Conservation (phyloP, 1,140 invertebrate species). For the Ips typographus region DNA sequence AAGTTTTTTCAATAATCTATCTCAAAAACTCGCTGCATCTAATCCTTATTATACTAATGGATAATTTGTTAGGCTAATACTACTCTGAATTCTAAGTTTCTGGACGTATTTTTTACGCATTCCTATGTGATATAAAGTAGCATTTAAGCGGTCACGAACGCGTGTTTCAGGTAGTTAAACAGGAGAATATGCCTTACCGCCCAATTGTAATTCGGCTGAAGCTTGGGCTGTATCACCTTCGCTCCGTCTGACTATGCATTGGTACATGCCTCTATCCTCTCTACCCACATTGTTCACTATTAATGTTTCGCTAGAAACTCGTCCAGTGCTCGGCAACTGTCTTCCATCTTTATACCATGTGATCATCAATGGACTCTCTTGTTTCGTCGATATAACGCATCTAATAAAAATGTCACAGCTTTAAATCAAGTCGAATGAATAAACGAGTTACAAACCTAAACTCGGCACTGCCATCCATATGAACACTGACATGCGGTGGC, state of each 20-base stretch:
- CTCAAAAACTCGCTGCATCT: too few relatives aligned
- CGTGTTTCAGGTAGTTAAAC: too few relatives aligned
- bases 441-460: slow-evolving; percentile 55
- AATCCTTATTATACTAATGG: too few relatives aligned
- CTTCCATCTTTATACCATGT: slow-evolving; percentile 70
- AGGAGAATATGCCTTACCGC: slow-evolving; percentile 60
- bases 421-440: too few relatives aligned
- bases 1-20: too few relatives aligned
- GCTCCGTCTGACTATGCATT: slow-evolving; percentile 73
- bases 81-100: too few relatives aligned
- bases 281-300: slow-evolving; percentile 68
- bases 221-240: slow-evolving; percentile 79
- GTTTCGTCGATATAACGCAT: slow-evolving; percentile 56
- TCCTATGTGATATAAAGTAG: too few relatives aligned
- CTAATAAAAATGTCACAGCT: slow-evolving; percentile 41
- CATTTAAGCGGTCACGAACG: neutral
- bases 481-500: slow-evolving; percentile 70
- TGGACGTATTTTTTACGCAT: too few relatives aligned
- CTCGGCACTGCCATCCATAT: slow-evolving; percentile 74
- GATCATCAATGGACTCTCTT: slow-evolving; percentile 55
- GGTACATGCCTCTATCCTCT: slow-evolving; percentile 84
- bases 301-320: slow-evolving; percentile 64
- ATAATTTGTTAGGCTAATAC: too few relatives aligned
- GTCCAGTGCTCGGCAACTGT: slow-evolving; percentile 65
- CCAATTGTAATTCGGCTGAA: slow-evolving; percentile 75